phyloP scores from a whole-genome alignment of 1,140 invertebrate genomes.

The Drosophila pectinifera region DNA sequence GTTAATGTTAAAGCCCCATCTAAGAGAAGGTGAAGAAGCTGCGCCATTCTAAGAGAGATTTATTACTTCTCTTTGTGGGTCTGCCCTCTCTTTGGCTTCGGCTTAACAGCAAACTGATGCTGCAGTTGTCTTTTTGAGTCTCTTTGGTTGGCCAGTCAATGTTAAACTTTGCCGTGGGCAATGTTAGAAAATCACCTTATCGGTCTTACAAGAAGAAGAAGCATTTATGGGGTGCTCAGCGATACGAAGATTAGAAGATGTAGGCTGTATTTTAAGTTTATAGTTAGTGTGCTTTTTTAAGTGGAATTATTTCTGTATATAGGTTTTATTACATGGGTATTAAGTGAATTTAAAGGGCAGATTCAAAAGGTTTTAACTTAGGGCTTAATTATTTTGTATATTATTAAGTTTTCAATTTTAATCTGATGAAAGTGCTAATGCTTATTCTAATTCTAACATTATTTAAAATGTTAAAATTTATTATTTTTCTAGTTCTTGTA shows the following conservation, averaged over 20 bases:
- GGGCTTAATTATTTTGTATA: neutral
- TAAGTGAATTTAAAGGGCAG: neutral
- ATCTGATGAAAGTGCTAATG: too few relatives aligned
- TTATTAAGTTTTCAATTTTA: neutral
- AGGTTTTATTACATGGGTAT: neutral
- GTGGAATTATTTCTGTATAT: neutral
- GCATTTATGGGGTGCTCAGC: neutral
- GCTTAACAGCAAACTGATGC: constrained; percentile 21
- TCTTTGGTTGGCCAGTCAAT: constrained; percentile 10
- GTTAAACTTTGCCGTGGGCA: constrained; percentile 10
- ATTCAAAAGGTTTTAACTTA: neutral
- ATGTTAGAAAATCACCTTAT: constrained; percentile 3
- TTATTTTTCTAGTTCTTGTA: too few relatives aligned
- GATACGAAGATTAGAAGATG: neutral
- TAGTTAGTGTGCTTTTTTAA: neutral
- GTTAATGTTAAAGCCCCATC: neutral
- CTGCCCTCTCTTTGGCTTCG: neutral
- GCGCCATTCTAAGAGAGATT: constrained; percentile 14
- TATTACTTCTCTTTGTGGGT: neutral
- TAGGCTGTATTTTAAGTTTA: neutral
- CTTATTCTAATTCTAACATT: too few relatives aligned
- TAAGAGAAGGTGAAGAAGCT: constrained; percentile 8
- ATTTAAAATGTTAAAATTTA: too few relatives aligned
- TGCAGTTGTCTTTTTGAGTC: neutral
- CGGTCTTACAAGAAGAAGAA: neutral